These are phyloP conservation scores for Pelmatolapia mariae DNA, from an alignment of 2,113 vertebrate genomes.

Conservation along the genomic window DNA sequence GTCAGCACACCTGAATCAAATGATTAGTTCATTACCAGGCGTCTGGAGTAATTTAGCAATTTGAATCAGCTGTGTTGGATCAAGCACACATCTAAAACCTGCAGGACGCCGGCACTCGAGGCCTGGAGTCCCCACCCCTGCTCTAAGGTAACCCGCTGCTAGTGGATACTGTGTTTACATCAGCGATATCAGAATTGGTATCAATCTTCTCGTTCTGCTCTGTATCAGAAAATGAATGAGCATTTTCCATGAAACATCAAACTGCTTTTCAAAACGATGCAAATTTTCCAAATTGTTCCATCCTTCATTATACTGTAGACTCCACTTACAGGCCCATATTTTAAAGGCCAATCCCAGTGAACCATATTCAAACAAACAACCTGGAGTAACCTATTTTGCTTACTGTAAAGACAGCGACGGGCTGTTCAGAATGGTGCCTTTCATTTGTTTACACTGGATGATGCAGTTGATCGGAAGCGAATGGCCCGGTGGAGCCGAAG, in stretches of 20 bases:
- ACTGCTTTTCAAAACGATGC: background rate
- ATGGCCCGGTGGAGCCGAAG: background rate
- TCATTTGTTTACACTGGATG: conserved; percentile 32
- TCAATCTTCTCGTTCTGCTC: background rate
- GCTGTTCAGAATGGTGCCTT: background rate
- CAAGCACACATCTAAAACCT: background rate
- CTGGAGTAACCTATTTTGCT: background rate
- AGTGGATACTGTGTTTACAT: background rate
- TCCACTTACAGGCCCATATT: background rate
- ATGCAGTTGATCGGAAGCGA: conserved; percentile 8
- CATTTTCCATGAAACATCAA: background rate
- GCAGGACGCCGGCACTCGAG: rapidly evolving
- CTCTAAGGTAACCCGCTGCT: background rate
- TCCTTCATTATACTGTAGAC: background rate
- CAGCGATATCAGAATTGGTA: background rate
- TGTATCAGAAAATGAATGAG: background rate
- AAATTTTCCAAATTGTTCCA: background rate
- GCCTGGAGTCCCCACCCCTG: background rate
- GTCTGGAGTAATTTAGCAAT: background rate
- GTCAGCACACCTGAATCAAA: no score
- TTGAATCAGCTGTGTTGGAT: background rate
- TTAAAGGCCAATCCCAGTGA: conserved; percentile 2
- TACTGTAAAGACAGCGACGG: background rate
- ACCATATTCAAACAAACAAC: background rate
- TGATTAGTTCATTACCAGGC: background rate